Evolutionary conservation across 2,797 vertebrate genomes (phyloP), one percentile per base, ranked within the genome.

Genomic region (Odontamblyopus rebecca): DNA sequence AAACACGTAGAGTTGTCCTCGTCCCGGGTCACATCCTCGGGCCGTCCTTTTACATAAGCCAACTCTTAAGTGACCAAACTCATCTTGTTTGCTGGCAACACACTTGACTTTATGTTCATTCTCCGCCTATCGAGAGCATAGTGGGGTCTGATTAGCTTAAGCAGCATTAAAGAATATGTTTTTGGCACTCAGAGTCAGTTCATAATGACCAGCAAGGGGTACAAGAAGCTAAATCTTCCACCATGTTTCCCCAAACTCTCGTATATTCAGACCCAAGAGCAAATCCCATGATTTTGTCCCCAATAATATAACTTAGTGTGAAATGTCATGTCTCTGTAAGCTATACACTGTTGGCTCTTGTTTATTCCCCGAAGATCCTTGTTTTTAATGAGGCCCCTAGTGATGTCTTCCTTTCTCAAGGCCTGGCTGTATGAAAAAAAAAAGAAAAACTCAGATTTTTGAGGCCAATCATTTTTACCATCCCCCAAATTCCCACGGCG

Each of bases 361-460:
- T 89, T 88, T 82, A 87, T 84, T 89, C 86, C 81, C 86, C 29
- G 32, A 85, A 82, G 86, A 77, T 50, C 53, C 66, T 68, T 72
- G 69, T 73, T 85, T 91, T 90, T 92, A 93, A 92, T 91, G 81
- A 93, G 84, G 53, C 85, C 88, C 86, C 85, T 41, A 77, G 89
- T 81, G 88, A 89, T 87, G 81, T 79, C 74, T 85, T 78, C 75
- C 72, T 70, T 67, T 83, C 82, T 84, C 78, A 73, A 69, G 76
- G 70, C 72, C 69, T 69, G 5, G 41, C 65, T 80, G 66, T 77
- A 32, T 65, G 76, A 67, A 69, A 73, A 79, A 35, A 32, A 38
- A 72, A 67, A 69, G 71, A 79, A 35, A 32, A 38, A 72, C 69
- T 70, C 32, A 60, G n/a, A 23, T 75, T 82, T 81, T 86, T 77